Evolutionary conservation across 2,797 vertebrate species (phyloP).

Genomic region (Chiroxiphia lanceolata): DNA sequence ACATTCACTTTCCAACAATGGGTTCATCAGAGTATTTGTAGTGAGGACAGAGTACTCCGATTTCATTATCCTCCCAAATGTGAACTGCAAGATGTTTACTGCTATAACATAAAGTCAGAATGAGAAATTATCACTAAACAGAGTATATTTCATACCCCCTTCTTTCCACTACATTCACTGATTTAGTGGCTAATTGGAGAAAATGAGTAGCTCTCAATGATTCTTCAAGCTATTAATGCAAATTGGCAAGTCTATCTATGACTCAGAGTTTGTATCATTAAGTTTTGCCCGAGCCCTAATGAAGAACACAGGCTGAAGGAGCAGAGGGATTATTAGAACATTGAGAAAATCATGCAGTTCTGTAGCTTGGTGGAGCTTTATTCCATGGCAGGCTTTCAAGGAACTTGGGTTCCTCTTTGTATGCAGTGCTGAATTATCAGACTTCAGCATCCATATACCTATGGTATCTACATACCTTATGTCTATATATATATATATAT

Average conservation of each 20-base stretch:
- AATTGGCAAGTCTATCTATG: constrained; percentile 47
- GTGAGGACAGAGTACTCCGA: not conserved
- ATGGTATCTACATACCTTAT: not conserved
- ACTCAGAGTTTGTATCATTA: constrained; percentile 34
- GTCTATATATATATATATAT: too few species aligned
- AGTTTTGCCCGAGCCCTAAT: not conserved
- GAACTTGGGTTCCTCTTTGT: not conserved
- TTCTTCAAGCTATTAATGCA: constrained; percentile 56
- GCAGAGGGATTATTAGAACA: not conserved
- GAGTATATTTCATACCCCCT: not conserved
- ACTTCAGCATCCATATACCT: not conserved
- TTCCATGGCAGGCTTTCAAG: not conserved
- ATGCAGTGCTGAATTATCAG: not conserved
- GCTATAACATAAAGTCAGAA: not conserved
- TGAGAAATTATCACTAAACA: constrained; percentile 1
- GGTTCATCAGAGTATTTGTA: constrained; percentile 22
- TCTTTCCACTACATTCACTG: constrained; percentile 19
- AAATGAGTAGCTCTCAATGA: constrained; percentile 57
- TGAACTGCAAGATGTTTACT: constrained; percentile 29
- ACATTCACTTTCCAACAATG: not conserved
- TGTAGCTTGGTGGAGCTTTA: not conserved
- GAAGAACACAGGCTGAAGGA: not conserved
- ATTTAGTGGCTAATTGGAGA: constrained; percentile 51
- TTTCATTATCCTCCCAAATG: not conserved
- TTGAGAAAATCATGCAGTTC: not conserved